Evolutionary conservation across 2,113 vertebrate genomes (phyloP), one percentile per base, ranked within the genome.

Genomic region (Pygathrix nemaeus): DNA sequence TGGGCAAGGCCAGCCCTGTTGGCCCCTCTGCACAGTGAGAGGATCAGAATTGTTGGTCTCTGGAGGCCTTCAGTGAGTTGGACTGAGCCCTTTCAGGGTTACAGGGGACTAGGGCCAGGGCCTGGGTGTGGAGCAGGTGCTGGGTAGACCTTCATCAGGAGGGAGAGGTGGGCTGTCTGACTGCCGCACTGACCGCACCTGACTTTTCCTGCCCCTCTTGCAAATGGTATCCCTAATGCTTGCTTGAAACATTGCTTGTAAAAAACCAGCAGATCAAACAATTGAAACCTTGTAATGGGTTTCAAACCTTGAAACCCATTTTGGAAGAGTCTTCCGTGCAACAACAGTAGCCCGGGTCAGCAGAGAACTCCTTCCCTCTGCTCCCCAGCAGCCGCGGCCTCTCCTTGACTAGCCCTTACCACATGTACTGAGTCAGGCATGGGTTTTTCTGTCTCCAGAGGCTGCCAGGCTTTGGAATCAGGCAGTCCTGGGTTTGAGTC

Each of bases 311-410:
- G 45, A 6, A 8, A 5, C 12, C 52, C 43, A 5, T 23, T 23
- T 61, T 52, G 72, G 70, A 55, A 92, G 79, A 50, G 6, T 17
- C 12, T 14, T 25, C 48, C 25, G 35, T 30, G 40, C 45, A 72
- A 27, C 23, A 17, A 11, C 5, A 3, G 8, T 17, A 21, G 61
- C 13, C 18, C 0, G 0, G 59, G 40, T 25, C n/a, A 7, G 48
- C 30, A 68, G 27, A 23, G 11, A n/a, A 61, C 23, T 11, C 2
- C n/a, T 88, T 66, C 61, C 57, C 76, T 70, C 57, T 43, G 45
- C 48, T 50, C 35, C 80, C 38, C 45, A 68, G 48, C 30, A 45
- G n/a, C 27, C 21, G 2, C 3, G 8, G 25, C 9, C n/a, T 8
- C 50, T 18, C 13, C 64, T 23, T 35, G 55, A n/a, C 25, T 50